Base-by-base conservation (phyloP, 2,888 invertebrate genomes). In the Drosophila falleni region DNA sequence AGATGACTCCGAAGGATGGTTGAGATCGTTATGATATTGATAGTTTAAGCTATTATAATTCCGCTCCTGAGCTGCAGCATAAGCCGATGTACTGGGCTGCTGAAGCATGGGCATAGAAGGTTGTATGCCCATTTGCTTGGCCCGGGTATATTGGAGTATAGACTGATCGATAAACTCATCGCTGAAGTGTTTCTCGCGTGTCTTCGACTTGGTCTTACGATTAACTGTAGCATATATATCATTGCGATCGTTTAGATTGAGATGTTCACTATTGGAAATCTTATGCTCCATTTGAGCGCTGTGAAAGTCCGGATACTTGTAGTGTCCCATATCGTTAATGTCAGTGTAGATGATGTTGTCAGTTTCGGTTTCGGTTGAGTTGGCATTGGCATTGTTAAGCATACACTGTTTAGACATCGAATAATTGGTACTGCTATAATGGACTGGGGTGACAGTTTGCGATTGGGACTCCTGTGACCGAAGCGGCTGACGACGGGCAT, bases 361-460 rank as follows among this genome's bases (percentile, higher is more conserved):
- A 61, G 92, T 92, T 86, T 92, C 91, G 69, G 93, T 92, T 87
- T 92, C 91, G 53, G 92, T 92, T 69, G 92, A 92, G 89, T 90
- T 91, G 78, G 90, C 92, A 80, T 90, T 91, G 71, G 90, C 92
- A 73, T 92, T 91, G 75, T 91, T 92, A 35, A 91, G 88, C 90
- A 92, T 90, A 81, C 90, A 91, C 85, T 92, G 91, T 79, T 93
- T 93, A 93, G 93, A 93, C 93, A 93, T 93, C 93, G 91, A 93
- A 92, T 90, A 92, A 89, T 87, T 93, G 87, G 92, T 92, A 93
- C 90, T 93, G 93, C 92, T 93, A 93, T 93, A 93, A 93, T 91
- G 93, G 90, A 89, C 91, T 92, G 91, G 93, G 79, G 89, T 92
- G 92, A 81, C 90, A 91, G 90, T 90, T 89, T 90, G 92, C 74